Base-by-base conservation (phyloP, 2,113 vertebrate species). In the Chlorodrepanis virens region DNA sequence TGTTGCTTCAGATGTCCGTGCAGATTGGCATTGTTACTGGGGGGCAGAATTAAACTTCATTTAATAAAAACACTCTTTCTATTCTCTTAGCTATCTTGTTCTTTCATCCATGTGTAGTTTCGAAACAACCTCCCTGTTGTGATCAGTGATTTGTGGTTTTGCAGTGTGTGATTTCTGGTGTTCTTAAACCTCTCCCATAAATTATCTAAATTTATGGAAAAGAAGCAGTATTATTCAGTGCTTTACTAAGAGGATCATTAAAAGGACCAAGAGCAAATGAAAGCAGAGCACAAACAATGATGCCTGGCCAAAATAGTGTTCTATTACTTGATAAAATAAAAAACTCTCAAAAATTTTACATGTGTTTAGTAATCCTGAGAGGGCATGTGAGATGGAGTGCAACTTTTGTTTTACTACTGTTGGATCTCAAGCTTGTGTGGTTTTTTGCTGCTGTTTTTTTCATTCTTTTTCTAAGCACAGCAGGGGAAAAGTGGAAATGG, bases 91-190 rank as follows among this genome's bases (percentile, higher is more conserved):
- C 63, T 95, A 45, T 68, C 87, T 96, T 94, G 71, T 93, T 91
- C 87, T 92, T 95, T 92, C 5, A 16, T 90, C 76, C 78, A 44
- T 82, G 45, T 47, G 84, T 93, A 40, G 81, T 93, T 87, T 95
- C 72, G 70, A 89, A 96, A 89, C 79, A 96, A 70, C 37, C 39
- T 93, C 31, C 1, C 6, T 71, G 56, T 92, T 97, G 86, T 87
- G 91, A 91, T 93, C 67, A 77, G 86, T 95, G 94, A 97, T 96
- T 96, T 96, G 90, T 97, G 92, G 79, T 82, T 97, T 94, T 5
- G 3, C 54, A 94, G 76, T 91, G 19, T 93, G 68, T 94, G 95
- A 95, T 90, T 94, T 94, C 71, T 93, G 76, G 40, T 96, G 49
- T 93, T 96, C 92, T 94, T 93, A 93, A 96, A 93, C 49, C 24